phyloP scores from a whole-genome alignment of 2,888 invertebrate species.

The Oscheius sp. region DNA sequence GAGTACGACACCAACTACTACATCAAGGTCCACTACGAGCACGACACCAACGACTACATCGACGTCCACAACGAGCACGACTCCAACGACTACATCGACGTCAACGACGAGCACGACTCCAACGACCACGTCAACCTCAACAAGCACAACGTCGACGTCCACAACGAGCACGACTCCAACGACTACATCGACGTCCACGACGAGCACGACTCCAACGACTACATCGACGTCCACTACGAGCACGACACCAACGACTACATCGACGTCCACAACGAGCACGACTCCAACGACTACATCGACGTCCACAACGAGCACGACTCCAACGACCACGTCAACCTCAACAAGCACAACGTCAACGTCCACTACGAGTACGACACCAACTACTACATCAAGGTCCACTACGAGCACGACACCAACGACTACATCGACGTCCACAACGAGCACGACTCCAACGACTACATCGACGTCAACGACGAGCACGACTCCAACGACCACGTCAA shows the following conservation, averaged over 20 bases:
- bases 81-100: neutral
- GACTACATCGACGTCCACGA: neutral
- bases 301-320: neutral
- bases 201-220: neutral
- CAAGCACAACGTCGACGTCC: neutral
- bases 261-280: neutral
- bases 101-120: neutral
- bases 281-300: neutral
- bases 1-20: neutral
- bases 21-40: neutral
- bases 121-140: neutral
- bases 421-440: neutral
- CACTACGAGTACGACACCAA: neutral
- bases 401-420: neutral
- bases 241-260: neutral
- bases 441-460: neutral
- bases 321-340: neutral
- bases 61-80: neutral
- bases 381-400: neutral
- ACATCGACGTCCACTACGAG: neutral
- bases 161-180: constrained; percentile 1
- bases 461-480: neutral
- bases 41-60: neutral
- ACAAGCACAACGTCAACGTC: neutral
- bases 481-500: neutral